Evolutionary conservation across 1,140 invertebrate genomes (phyloP), one percentile per base, ranked within the genome.

Genomic region (Drosophila pachea): DNA sequence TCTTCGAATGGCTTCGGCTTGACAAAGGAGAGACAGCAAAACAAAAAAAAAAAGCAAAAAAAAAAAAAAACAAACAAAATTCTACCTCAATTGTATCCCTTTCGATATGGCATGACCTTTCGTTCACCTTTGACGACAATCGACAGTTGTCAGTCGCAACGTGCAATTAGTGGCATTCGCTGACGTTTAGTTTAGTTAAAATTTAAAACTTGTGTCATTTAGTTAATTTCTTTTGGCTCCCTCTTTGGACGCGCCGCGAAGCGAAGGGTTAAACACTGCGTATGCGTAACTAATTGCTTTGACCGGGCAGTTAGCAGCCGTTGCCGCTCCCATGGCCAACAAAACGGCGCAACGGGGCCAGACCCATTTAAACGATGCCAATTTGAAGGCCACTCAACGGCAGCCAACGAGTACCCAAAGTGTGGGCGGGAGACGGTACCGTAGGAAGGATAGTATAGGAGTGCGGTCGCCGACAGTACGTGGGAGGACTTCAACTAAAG

Each of bases 271-370:
- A 71, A 63, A 52, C 68, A 42, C 63, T 49, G 63, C 63, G 63
- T 66, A 67, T 67, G 68, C 68, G 68, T 68, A 74, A 74, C 73
- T 74, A 74, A 73, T 74, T 74, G 70, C 65, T 68, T 75, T 75
- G 64, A 68, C 64, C 73, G 50, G 48, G 16, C 43, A 70, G 43
- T 61, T 68, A 68, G 65, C 55, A 58, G 53, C 36, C 42, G 47
- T 49, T 55, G 63, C 47, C 33, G 38, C 45, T 43, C 60, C n/a
- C 31, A 48, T n/a, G 45, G 32, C 31, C 32, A 50, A 49, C 35
- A 42, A 35, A 55, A n/a, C 50, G 47, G 35, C n/a, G 36, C 52
- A 50, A 22, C 12, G 35, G 49, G 54, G 38, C 22, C 22, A 40
- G 62, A 38, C 55, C 49, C 60, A 73, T 68, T 73, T 75, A 68